phyloP scores from a whole-genome alignment of 1,140 invertebrate genomes.

The Drosophila simulans region DNA sequence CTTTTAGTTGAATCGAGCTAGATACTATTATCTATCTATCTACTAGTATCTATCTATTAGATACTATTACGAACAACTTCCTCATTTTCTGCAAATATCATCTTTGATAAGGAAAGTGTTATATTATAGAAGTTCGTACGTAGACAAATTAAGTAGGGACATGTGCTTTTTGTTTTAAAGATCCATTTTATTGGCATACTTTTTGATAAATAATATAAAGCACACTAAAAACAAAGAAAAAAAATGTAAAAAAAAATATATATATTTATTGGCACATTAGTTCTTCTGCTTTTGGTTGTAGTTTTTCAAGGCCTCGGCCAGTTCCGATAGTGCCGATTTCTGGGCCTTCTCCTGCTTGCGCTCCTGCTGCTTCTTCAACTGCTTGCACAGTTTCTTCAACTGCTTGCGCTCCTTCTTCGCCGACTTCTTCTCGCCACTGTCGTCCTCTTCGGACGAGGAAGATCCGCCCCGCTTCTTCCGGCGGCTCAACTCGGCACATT shows the following conservation, averaged over 20 bases:
- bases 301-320: constrained; percentile 49
- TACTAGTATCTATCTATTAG: too few relatives aligned
- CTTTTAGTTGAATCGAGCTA: too few relatives aligned
- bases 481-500: constrained; percentile 53
- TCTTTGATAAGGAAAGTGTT: too few relatives aligned
- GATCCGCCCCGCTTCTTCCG: constrained; percentile 61
- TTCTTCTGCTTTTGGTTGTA: constrained; percentile 44
- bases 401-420: constrained; percentile 70
- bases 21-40: too few relatives aligned
- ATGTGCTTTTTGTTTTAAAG: not conserved
- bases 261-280: not conserved
- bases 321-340: constrained; percentile 20
- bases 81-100: too few relatives aligned
- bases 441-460: constrained; percentile 63
- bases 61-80: too few relatives aligned
- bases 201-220: not conserved
- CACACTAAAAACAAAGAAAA: constrained; percentile 24
- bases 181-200: not conserved
- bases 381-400: constrained; percentile 75
- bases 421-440: constrained; percentile 53
- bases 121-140: too few relatives aligned
- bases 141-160: too few relatives aligned
- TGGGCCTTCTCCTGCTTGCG: constrained; percentile 47
- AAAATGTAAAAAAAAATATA: not conserved
- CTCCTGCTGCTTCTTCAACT: constrained; percentile 50